A percentile compares a stretch with the other conserved stretches of the same genome.
phyloP scores from a whole-genome alignment of 2,888 invertebrate species.

The Aphodius sticticus region DNA sequence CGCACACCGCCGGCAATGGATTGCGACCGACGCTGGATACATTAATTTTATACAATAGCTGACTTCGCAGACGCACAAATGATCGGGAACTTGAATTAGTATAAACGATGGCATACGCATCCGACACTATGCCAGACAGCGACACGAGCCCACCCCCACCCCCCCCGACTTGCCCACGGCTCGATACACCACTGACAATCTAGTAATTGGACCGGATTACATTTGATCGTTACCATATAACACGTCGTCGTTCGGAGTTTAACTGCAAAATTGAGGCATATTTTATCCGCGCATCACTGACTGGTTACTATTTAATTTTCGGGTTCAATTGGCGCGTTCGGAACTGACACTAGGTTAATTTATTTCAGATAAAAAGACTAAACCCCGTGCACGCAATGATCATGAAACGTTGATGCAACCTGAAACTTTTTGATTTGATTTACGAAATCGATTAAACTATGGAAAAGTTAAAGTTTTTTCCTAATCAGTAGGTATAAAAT shows the following conservation, averaged over 20 bases:
- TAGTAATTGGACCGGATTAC: slow-evolving; percentile 51
- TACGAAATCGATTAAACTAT: neutral
- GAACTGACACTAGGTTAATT: neutral
- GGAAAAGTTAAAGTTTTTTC: too few relatives aligned
- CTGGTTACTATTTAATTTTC: neutral
- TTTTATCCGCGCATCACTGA: neutral
- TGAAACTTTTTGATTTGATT: neutral
- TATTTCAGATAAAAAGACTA: neutral
- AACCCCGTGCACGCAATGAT: neutral
- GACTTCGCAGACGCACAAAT: slow-evolving; percentile 50
- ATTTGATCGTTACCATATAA: slow-evolving; percentile 30
- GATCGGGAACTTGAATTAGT: slow-evolving; percentile 48
- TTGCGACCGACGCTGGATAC: slow-evolving; percentile 49
- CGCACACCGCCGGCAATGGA: slow-evolving; percentile 46
- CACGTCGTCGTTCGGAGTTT: slow-evolving; percentile 10
- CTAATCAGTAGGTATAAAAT: too few relatives aligned
- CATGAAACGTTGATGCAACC: neutral
- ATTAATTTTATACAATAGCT: slow-evolving; percentile 55
- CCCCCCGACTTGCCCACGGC: slow-evolving; percentile 8
- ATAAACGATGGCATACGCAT: slow-evolving; percentile 47
- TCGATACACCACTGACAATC: slow-evolving; percentile 51
- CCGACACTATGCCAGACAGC: slow-evolving; percentile 30
- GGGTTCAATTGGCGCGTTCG: slow-evolving; percentile 4
- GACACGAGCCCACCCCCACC: slow-evolving; percentile 9
- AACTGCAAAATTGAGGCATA: slow-evolving; percentile 4